phyloP scores from a whole-genome alignment of 2,888 invertebrate species.

The Neocrepidodera transversa region DNA sequence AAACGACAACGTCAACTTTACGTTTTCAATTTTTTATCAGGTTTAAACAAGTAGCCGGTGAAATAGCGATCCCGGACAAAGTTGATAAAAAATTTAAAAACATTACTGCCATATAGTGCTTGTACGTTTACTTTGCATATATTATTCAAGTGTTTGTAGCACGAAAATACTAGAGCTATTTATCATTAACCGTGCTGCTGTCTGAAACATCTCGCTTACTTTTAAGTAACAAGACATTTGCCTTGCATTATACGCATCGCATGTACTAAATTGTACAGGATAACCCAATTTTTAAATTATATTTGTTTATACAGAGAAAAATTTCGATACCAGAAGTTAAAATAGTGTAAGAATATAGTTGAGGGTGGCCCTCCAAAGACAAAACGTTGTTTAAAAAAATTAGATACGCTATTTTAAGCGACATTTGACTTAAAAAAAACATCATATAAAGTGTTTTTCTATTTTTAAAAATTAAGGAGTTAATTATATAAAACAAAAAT shows the following conservation, averaged over 20 bases:
- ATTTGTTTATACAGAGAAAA: too few relatives aligned
- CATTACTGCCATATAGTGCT: neutral
- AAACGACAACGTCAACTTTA: neutral
- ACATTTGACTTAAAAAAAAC: too few relatives aligned
- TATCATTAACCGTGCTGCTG: conserved; percentile 3
- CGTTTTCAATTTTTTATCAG: neutral
- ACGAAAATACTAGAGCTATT: neutral
- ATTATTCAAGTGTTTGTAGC: conserved; percentile 1
- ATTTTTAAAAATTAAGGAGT: too few relatives aligned
- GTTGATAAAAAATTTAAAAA: neutral
- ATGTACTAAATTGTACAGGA: neutral
- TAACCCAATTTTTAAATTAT: too few relatives aligned
- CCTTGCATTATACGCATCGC: neutral
- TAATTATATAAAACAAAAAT: too few relatives aligned
- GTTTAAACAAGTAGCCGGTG: neutral
- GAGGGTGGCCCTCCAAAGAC: too few relatives aligned
- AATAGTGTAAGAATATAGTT: too few relatives aligned
- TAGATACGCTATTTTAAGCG: too few relatives aligned
- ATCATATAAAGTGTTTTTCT: too few relatives aligned
- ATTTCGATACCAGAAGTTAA: too few relatives aligned
- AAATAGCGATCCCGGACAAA: neutral
- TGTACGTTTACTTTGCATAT: neutral
- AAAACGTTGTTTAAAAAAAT: too few relatives aligned
- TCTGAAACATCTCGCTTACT: conserved; percentile 2
- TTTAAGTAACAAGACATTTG: neutral